These are phyloP conservation scores for Drosophila nasuta DNA, from an alignment of 1,140 invertebrate species.

Conservation along the genomic window DNA sequence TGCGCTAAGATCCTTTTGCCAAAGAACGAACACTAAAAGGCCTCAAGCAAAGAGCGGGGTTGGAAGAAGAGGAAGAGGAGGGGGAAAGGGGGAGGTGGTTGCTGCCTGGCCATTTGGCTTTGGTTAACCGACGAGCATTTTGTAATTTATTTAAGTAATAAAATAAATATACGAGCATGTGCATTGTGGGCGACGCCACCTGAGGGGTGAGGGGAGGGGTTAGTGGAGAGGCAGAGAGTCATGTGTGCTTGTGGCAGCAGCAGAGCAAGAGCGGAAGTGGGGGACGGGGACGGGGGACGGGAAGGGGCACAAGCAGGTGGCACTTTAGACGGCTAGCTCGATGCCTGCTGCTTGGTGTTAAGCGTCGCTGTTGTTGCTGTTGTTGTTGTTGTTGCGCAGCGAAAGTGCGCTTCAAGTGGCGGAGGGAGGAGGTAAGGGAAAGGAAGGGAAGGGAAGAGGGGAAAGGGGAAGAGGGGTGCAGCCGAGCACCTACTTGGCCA, in stretches of 20 bases:
- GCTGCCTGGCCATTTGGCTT: conserved; percentile 67
- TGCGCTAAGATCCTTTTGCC: conserved; percentile 63
- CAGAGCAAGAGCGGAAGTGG: conserved; percentile 2
- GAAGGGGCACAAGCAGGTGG: background rate
- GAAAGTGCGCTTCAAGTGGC: conserved; percentile 76
- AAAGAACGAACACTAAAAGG: conserved; percentile 36
- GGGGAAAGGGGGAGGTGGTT: background rate
- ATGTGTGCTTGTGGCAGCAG: conserved; percentile 6
- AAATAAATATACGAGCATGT: conserved; percentile 74
- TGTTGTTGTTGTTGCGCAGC: conserved; percentile 45
- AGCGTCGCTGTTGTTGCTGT: conserved; percentile 4
- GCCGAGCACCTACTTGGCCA: conserved; percentile 79
- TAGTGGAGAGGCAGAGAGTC: background rate
- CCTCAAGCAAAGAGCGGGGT: conserved; percentile 1
- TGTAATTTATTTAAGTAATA: conserved; percentile 84
- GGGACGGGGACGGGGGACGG: background rate
- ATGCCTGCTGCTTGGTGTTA: background rate
- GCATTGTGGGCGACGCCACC: conserved; percentile 40
- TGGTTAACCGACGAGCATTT: conserved; percentile 81
- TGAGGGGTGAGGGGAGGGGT: background rate
- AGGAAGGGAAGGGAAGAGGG: background rate
- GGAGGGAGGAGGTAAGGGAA: background rate
- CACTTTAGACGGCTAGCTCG: background rate
- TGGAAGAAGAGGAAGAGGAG: background rate
- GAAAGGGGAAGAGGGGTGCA: background rate